A percentile compares a stretch with the other conserved stretches of the same genome.
Conservation (phyloP, 2,888 invertebrate species). For the Amorpha juglandis region DNA sequence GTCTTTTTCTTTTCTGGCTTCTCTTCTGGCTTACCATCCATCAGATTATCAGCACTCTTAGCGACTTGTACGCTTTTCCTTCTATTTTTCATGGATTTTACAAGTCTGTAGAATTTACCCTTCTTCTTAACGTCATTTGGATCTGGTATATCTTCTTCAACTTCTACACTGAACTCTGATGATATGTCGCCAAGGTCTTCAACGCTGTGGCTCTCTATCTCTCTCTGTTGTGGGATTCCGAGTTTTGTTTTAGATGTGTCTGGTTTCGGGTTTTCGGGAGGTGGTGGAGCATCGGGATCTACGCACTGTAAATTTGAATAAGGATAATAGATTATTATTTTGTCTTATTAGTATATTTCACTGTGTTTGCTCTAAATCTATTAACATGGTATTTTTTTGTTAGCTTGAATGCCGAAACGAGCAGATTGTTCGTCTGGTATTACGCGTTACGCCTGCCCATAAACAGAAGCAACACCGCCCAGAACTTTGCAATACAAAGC, state of each 20-base stretch:
- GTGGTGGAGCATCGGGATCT: conserved; percentile 73
- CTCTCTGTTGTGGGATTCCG: conserved; percentile 62
- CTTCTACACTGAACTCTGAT: conserved; percentile 79
- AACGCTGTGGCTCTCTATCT: conserved; percentile 71
- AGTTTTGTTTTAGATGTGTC: conserved; percentile 70
- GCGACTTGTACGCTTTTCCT: conserved; percentile 80
- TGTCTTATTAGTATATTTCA: no score
- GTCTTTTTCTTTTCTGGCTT: conserved; percentile 72
- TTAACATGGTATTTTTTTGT: no score
- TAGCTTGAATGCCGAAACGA: no score
- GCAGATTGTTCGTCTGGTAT: no score
- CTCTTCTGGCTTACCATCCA: conserved; percentile 67
- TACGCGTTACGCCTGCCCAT: no score
- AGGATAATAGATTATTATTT: not conserved
- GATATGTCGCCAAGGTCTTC: conserved; percentile 80
- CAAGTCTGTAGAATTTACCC: conserved; percentile 77
- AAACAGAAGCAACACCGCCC: no score
- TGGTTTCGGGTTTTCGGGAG: conserved; percentile 64
- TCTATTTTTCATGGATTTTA: conserved; percentile 79
- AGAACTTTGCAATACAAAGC: no score
- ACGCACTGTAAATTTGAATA: conserved; percentile 60
- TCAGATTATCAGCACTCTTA: conserved; percentile 74
- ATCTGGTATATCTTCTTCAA: conserved; percentile 69
- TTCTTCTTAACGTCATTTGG: conserved; percentile 70
- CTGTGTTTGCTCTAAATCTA: no score